Percentiles rank a stretch among this genome's conserved stretches.
These are phyloP conservation scores for Porphyrio hochstetteri DNA, from an alignment of 2,113 vertebrate species.

Conservation along the genomic window DNA sequence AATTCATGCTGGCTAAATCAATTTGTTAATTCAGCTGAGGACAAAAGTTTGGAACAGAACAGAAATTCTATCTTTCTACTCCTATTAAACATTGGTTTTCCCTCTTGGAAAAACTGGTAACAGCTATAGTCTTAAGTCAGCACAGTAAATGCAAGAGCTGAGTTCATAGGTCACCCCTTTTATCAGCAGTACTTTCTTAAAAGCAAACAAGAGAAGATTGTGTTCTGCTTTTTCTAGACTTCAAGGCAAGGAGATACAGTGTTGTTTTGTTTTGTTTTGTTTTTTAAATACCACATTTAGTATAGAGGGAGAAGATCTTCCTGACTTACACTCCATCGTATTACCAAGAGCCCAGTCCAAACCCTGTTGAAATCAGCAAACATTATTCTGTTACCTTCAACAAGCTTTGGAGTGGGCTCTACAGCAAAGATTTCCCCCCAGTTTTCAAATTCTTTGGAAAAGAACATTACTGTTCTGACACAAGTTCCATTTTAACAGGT, in stretches of 20 bases:
- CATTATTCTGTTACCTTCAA: not conserved
- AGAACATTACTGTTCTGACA: not conserved
- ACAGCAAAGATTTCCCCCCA: not conserved
- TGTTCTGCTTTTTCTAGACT: slow-evolving; percentile 35
- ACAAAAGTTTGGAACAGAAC: not conserved
- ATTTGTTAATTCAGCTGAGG: slow-evolving; percentile 12
- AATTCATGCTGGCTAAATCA: not conserved
- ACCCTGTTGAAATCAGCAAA: not conserved
- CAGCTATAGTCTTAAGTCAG: not conserved
- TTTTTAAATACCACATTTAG: not conserved
- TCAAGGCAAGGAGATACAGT: not conserved
- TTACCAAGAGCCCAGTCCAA: not conserved
- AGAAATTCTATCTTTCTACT: not conserved
- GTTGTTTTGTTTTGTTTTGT: not conserved
- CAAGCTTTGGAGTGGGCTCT: not conserved
- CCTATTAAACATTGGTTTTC: not conserved
- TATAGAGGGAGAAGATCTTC: not conserved
- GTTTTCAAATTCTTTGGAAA: not conserved
- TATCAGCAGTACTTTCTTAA: slow-evolving; percentile 2
- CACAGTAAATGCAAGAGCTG: slow-evolving; percentile 48
- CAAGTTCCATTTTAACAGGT: not conserved
- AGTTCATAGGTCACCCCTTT: slow-evolving; percentile 24
- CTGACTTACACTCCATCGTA: not conserved
- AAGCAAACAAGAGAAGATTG: slow-evolving; percentile 41
- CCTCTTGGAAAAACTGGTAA: not conserved